Evolutionary conservation across 2,797 vertebrate genomes (phyloP).

Genomic region (Melanotaenia boesemani): DNA sequence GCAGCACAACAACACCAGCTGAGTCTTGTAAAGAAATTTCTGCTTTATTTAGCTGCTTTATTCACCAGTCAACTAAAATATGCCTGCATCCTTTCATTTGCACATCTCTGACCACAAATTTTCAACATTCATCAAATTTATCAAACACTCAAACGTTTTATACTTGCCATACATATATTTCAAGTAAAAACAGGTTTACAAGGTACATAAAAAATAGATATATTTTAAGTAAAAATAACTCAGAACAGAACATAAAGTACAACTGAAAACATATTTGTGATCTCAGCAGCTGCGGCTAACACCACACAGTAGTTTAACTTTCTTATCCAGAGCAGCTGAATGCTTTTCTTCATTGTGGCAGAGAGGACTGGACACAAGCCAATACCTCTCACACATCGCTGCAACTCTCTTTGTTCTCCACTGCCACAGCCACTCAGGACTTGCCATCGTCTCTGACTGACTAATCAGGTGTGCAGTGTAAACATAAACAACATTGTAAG

Average conservation of each 20-base stretch:
- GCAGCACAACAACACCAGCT: not conserved
- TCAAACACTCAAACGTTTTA: not conserved
- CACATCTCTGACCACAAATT: not conserved
- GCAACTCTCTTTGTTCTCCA: not conserved
- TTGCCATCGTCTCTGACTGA: constrained; percentile 2
- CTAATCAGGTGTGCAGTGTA: not conserved
- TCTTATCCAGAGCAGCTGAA: constrained; percentile 8
- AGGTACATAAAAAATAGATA: not conserved
- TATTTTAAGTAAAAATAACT: constrained; percentile 7
- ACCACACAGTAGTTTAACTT: constrained; percentile 6
- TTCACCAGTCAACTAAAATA: not conserved
- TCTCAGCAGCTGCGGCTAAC: constrained; percentile 4
- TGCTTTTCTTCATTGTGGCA: constrained; percentile 8
- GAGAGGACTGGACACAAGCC: not conserved
- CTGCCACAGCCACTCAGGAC: not conserved
- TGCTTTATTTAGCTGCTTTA: not conserved
- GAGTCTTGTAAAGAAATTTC: not conserved
- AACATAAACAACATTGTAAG: constrained; percentile 6
- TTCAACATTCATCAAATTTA: not conserved
- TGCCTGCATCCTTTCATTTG: not conserved
- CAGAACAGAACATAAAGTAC: not conserved
- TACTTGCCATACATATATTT: too few relatives aligned
- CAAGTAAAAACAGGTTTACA: not conserved
- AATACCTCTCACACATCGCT: constrained; percentile 2
- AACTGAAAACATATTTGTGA: constrained; percentile 14